A percentile compares a stretch with the other conserved stretches of the same genome.
Evolutionary conservation across 2,113 vertebrate species (phyloP).

Genomic region (Blennius ocellaris): DNA sequence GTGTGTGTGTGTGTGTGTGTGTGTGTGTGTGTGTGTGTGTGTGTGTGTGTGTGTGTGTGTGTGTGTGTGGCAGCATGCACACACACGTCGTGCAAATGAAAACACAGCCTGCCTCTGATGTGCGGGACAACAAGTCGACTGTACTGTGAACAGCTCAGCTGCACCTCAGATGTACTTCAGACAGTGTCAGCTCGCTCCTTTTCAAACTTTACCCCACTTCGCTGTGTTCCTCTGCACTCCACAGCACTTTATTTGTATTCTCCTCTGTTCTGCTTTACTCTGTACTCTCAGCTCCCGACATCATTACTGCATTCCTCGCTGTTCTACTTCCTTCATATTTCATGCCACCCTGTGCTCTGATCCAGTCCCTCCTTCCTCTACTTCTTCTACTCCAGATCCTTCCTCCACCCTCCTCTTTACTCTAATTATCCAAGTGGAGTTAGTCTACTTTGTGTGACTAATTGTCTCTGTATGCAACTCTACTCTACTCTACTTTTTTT

Average conservation of each 20-base stretch:
- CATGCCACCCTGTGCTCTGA: not conserved
- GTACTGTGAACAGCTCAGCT: conserved; percentile 17
- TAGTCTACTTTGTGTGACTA: not conserved
- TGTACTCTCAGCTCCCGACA: not conserved
- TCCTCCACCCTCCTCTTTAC: not conserved
- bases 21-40: not conserved
- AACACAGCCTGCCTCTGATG: conserved; percentile 8
- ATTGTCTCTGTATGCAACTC: not conserved
- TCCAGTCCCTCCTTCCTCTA: not conserved
- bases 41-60: too few relatives aligned
- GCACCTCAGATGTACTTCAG: not conserved
- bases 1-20: not conserved
- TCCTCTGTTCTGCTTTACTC: not conserved
- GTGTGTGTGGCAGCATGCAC: conserved; percentile 22
- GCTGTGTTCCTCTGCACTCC: not conserved
- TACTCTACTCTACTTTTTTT: not conserved
- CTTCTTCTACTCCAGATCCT: not conserved
- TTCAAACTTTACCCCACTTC: not conserved
- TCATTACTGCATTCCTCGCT: not conserved
- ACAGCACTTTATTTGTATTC: not conserved
- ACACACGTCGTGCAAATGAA: not conserved
- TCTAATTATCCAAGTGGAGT: not conserved
- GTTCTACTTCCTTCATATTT: not conserved
- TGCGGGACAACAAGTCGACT: conserved; percentile 3
- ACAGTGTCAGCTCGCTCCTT: not conserved